Conservation (phyloP, 1,140 invertebrate genomes). For the Saccostrea echinata region DNA sequence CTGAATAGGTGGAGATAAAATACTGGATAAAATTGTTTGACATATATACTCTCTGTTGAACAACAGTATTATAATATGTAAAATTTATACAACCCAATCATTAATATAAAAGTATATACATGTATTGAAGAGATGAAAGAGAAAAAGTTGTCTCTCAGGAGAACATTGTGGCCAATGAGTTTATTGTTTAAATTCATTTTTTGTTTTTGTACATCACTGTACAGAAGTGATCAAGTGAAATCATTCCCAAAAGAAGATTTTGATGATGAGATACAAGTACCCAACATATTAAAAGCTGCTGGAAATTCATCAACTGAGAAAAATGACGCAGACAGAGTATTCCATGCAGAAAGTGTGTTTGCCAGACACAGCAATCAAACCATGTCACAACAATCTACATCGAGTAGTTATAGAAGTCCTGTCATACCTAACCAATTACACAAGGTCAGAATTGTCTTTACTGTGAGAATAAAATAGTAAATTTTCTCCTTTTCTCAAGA, state of each 20-base stretch:
- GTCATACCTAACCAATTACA: conserved; percentile 33
- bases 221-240: background rate
- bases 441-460: background rate
- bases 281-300: conserved; percentile 38
- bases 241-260: conserved; percentile 64
- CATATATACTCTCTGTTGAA: no score
- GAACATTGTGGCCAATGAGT: no score
- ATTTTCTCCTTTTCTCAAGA: no score
- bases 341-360: background rate
- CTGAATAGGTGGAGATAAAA: no score
- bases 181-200: background rate
- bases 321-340: background rate
- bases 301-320: background rate
- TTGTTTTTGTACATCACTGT: background rate
- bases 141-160: no score
- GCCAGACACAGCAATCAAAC: background rate
- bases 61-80: no score
- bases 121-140: no score
- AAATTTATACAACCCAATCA: no score
- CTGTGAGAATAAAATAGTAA: no score
- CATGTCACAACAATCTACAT: background rate
- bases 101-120: no score
- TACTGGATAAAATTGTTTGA: no score
- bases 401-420: conserved; percentile 16
- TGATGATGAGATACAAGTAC: conserved; percentile 60